Conservation (phyloP, 2,797 vertebrate species). For the Anguilla marmorata region DNA sequence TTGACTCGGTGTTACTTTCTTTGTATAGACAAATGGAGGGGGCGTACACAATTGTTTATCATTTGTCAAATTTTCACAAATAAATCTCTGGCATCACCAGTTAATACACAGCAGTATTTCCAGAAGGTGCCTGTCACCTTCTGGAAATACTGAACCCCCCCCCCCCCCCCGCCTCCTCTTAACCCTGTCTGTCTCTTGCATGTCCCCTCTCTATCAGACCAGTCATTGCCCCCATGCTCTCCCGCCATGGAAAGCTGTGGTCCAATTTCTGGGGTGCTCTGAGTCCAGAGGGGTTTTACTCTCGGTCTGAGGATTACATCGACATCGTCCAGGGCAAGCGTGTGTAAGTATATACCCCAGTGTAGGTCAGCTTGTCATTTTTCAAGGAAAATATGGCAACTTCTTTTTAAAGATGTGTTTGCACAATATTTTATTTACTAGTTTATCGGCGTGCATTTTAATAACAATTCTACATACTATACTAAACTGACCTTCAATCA, state of each 20-base stretch:
- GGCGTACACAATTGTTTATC: no score
- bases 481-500: no score
- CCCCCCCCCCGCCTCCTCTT: not conserved
- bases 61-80: no score
- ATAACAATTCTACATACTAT: not conserved
- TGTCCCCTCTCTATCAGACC: slow-evolving; percentile 61
- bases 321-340: slow-evolving; percentile 88
- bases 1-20: no score
- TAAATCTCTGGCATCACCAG: not conserved
- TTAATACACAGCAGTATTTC: not conserved
- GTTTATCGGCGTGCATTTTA: not conserved
- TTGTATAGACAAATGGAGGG: not conserved
- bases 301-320: slow-evolving; percentile 87
- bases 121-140: not conserved
- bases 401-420: not conserved
- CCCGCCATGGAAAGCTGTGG: slow-evolving; percentile 86
- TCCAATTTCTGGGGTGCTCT: slow-evolving; percentile 91
- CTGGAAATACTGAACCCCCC: no score
- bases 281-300: slow-evolving; percentile 84
- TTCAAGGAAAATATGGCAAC: not conserved
- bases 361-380: not conserved
- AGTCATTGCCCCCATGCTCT: slow-evolving; percentile 83
- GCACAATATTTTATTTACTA: not conserved
- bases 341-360: slow-evolving; percentile 65
- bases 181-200: not conserved